phyloP scores from a whole-genome alignment of 64 coral and sea anemone genomes.

The Astreopora myriophthalma region DNA sequence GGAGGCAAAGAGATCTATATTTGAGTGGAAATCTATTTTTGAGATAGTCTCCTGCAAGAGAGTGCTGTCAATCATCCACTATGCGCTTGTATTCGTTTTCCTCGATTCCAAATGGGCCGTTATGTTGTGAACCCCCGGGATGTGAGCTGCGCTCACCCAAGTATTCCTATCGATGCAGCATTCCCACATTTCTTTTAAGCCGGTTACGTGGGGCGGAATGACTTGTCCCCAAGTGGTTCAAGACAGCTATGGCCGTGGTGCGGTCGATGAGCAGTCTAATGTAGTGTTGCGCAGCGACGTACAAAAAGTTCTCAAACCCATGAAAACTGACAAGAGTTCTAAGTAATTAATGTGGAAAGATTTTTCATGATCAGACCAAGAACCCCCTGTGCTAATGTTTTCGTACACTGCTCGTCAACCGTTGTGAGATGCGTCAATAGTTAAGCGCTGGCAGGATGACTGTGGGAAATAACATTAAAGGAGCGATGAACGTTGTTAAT shows the following conservation, averaged over 20 bases:
- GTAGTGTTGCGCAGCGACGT: background rate
- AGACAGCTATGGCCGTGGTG: constrained; percentile 27
- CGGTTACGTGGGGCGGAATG: constrained; percentile 21
- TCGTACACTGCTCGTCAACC: constrained; percentile 61
- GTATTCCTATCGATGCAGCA: constrained; percentile 47
- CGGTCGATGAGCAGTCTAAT: constrained; percentile 30
- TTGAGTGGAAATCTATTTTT: constrained; percentile 5
- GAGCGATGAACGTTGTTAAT: background rate
- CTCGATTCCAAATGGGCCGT: constrained; percentile 48
- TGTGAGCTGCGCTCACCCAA: constrained; percentile 47
- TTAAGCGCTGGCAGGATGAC: constrained; percentile 22
- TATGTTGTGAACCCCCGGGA: constrained; percentile 35
- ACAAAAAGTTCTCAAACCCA: constrained; percentile 6
- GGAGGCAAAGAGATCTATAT: background rate
- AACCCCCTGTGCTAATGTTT: constrained; percentile 20
- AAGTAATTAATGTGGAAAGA: constrained; percentile 68
- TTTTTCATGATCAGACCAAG: constrained; percentile 49
- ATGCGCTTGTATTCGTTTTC: background rate
- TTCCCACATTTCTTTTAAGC: constrained; percentile 60
- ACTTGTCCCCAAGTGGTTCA: constrained; percentile 73
- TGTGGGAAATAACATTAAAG: constrained; percentile 52
- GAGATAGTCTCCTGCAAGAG: background rate
- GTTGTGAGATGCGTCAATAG: constrained; percentile 56
- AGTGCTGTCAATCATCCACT: constrained; percentile 26
- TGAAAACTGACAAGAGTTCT: constrained; percentile 49